These are phyloP conservation scores for Drosophila nigricruria DNA, from an alignment of 2,888 invertebrate species.

Conservation along the genomic window DNA sequence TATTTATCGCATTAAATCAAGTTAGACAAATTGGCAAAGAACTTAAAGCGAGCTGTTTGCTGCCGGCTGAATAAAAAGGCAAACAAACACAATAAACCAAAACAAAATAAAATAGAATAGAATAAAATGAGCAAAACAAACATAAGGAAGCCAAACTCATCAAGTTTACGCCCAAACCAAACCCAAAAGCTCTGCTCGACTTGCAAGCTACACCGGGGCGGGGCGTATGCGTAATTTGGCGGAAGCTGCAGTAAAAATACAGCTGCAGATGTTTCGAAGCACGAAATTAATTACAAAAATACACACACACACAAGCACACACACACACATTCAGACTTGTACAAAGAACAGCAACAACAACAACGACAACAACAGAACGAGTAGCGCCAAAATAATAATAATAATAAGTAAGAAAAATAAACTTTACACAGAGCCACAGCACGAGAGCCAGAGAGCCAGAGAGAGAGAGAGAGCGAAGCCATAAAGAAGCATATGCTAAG, in stretches of 20 bases:
- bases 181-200: constrained; percentile 22
- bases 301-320: constrained; percentile 35
- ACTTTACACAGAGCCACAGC: constrained; percentile 64
- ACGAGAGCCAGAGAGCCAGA: constrained; percentile 9
- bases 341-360: constrained; percentile 34
- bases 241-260: constrained; percentile 76
- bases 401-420: constrained; percentile 80
- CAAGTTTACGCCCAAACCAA: constrained; percentile 47
- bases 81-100: constrained; percentile 13
- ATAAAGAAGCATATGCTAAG: constrained; percentile 76
- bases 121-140: constrained; percentile 36
- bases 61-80: constrained; percentile 4
- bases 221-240: constrained; percentile 76
- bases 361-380: constrained; percentile 19
- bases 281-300: constrained; percentile 77
- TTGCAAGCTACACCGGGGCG: constrained; percentile 44
- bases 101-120: constrained; percentile 27
- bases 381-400: constrained; percentile 62
- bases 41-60: constrained; percentile 36
- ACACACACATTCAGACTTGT: neutral
- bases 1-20: constrained; percentile 65
- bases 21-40: constrained; percentile 58
- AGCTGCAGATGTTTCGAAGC: constrained; percentile 80
- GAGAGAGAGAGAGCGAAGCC: constrained; percentile 25
- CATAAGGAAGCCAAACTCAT: constrained; percentile 60